Evolutionary conservation across 2,888 invertebrate genomes (phyloP).

Genomic region (Falcaria lacertinaria): DNA sequence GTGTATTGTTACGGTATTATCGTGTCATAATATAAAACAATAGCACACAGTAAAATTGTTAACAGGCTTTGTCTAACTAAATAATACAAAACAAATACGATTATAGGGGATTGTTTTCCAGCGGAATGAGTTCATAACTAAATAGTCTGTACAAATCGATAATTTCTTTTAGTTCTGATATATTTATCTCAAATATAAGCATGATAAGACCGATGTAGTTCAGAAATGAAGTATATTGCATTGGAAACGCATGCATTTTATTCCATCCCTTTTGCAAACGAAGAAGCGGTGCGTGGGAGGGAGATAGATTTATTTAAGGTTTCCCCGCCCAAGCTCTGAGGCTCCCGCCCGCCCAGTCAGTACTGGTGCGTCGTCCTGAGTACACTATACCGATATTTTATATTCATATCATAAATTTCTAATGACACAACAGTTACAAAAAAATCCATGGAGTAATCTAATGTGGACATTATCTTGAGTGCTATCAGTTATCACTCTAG

Average conservation of each 20-base stretch:
- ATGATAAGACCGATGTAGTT: conserved; percentile 13
- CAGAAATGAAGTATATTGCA: conserved; percentile 32
- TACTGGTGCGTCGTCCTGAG: conserved; percentile 49
- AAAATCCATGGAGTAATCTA: not conserved
- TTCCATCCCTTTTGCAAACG: conserved; percentile 40
- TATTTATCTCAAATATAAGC: conserved; percentile 21
- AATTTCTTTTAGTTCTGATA: conserved; percentile 24
- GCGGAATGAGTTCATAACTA: too few relatives aligned
- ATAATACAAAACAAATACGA: not conserved
- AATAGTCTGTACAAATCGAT: conserved; percentile 11
- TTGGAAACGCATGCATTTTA: conserved; percentile 47
- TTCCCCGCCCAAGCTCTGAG: conserved; percentile 50
- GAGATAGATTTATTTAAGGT: conserved; percentile 51
- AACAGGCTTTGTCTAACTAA: not conserved
- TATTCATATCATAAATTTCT: not conserved
- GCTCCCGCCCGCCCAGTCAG: conserved; percentile 75
- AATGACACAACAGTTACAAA: not conserved
- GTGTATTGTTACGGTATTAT: not conserved
- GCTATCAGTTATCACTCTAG: too few relatives aligned
- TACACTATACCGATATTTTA: conserved; percentile 26
- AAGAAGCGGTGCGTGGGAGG: conserved; percentile 34
- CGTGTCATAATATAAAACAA: not conserved
- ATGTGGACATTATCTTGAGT: too few relatives aligned
- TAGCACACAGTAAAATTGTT: not conserved
- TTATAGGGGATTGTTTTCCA: not conserved